A percentile compares a stretch with the other conserved stretches of the same genome.
These are phyloP conservation scores for Campylorhamphus procurvoides DNA, from an alignment of 2,113 vertebrate genomes.

Conservation along the genomic window DNA sequence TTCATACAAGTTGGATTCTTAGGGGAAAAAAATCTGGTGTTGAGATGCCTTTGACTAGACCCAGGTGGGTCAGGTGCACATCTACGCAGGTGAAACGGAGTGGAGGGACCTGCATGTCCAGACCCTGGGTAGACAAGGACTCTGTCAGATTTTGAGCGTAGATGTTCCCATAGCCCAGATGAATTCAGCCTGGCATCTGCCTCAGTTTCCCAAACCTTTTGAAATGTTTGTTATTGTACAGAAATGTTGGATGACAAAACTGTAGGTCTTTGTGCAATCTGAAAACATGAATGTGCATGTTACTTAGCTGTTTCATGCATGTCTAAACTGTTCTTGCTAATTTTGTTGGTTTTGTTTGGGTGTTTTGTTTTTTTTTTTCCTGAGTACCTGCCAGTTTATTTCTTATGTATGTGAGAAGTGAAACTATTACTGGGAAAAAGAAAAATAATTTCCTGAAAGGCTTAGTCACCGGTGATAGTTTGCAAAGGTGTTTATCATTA, in stretches of 20 bases:
- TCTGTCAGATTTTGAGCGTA: not conserved
- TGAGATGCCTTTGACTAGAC: not conserved
- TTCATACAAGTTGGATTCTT: not conserved
- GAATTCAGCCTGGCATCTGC: not conserved
- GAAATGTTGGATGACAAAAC: not conserved
- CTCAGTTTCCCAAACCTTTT: not conserved
- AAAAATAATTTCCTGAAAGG: not conserved
- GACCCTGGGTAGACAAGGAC: not conserved
- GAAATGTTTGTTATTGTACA: not conserved
- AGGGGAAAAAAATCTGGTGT: fast-evolving
- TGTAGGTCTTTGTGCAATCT: not conserved
- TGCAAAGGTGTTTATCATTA: not conserved
- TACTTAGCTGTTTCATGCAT: not conserved
- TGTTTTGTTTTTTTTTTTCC: not conserved
- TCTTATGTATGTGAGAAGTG: not conserved
- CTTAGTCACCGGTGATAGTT: not conserved
- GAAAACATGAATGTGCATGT: fast-evolving
- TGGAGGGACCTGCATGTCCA: not conserved
- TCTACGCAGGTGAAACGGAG: not conserved
- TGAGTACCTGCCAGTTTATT: not conserved
- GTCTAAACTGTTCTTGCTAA: not conserved
- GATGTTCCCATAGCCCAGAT: not conserved
- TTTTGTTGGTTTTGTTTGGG: not conserved
- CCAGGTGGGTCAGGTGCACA: not conserved
- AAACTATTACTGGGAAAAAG: not conserved